phyloP scores from a whole-genome alignment of 2,113 vertebrate species.

The Hippocampus abdominalis region DNA sequence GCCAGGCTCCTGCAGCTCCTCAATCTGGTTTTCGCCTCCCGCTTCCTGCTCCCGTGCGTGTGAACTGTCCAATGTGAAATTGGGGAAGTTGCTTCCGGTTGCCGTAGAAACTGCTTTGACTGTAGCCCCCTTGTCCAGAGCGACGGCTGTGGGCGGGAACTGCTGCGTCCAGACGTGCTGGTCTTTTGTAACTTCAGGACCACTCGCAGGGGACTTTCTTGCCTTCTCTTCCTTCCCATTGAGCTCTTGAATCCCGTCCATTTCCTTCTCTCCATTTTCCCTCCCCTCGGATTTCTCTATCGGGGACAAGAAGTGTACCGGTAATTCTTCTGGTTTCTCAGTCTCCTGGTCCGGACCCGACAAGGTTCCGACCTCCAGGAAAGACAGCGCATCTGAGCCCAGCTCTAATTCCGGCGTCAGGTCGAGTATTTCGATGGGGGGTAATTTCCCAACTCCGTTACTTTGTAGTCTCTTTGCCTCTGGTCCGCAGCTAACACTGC shows the following conservation, averaged over 20 bases:
- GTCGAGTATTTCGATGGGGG: conserved; percentile 36
- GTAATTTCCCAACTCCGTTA: conserved; percentile 30
- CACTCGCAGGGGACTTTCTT: conserved; percentile 60
- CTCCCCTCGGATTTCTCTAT: conserved; percentile 10
- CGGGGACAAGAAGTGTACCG: not conserved
- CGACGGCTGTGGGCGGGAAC: conserved; percentile 38
- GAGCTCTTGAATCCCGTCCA: conserved; percentile 20
- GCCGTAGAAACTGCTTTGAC: conserved; percentile 53
- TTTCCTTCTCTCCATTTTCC: conserved; percentile 18
- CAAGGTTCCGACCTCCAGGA: conserved; percentile 36
- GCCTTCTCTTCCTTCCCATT: conserved; percentile 25
- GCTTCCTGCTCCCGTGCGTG: conserved; percentile 20
- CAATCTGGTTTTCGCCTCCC: conserved; percentile 11
- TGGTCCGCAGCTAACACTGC: conserved; percentile 15
- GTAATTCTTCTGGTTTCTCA: not conserved
- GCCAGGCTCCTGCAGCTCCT: not conserved
- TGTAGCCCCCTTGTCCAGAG: conserved; percentile 34
- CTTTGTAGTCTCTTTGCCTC: conserved; percentile 27
- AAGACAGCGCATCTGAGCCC: conserved; percentile 63
- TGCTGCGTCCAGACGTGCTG: conserved; percentile 52
- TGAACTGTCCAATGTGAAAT: conserved; percentile 50
- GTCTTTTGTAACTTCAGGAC: conserved; percentile 69
- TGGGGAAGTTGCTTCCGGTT: conserved; percentile 51
- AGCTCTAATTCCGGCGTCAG: conserved; percentile 59
- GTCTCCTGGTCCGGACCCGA: conserved; percentile 6